Evolutionary conservation across 2,888 invertebrate species (phyloP).

Genomic region (Allygus modestus): DNA sequence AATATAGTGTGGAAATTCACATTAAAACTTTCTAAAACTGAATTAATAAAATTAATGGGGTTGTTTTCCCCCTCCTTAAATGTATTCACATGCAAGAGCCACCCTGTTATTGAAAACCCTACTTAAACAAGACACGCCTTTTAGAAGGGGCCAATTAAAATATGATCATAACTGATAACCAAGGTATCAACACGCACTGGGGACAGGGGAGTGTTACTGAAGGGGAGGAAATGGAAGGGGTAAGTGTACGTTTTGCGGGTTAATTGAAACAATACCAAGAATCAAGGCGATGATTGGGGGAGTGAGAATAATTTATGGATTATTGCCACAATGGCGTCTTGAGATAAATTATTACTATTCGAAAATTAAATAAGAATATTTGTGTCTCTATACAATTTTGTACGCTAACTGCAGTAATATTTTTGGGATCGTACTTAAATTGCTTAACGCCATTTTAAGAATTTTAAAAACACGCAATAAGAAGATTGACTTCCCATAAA

Average conservation of each 20-base stretch:
- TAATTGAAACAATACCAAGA: slow-evolving; percentile 33
- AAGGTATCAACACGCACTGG: slow-evolving; percentile 35
- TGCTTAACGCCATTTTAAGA: too few relatives aligned
- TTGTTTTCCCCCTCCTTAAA: background rate
- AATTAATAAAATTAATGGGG: background rate
- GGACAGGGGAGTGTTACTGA: background rate
- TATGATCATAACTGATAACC: slow-evolving; percentile 33
- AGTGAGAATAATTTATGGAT: too few relatives aligned
- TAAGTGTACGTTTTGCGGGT: slow-evolving; percentile 11
- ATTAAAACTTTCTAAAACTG: too few relatives aligned
- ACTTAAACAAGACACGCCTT: slow-evolving; percentile 41
- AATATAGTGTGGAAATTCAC: too few relatives aligned
- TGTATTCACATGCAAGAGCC: background rate
- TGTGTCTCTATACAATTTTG: too few relatives aligned
- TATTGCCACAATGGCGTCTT: too few relatives aligned
- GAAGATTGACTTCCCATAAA: too few relatives aligned
- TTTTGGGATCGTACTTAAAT: too few relatives aligned
- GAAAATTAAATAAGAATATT: too few relatives aligned
- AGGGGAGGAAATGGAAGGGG: background rate
- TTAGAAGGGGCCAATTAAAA: slow-evolving; percentile 16
- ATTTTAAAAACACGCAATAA: too few relatives aligned
- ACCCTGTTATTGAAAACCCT: slow-evolving; percentile 28
- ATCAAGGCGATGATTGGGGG: slow-evolving; percentile 3
- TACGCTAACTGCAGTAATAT: too few relatives aligned
- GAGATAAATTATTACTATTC: too few relatives aligned